A percentile compares a stretch with the other conserved stretches of the same genome.
These are phyloP conservation scores for Crematogaster levior DNA, from an alignment of 2,888 invertebrate genomes.

Conservation along the genomic window DNA sequence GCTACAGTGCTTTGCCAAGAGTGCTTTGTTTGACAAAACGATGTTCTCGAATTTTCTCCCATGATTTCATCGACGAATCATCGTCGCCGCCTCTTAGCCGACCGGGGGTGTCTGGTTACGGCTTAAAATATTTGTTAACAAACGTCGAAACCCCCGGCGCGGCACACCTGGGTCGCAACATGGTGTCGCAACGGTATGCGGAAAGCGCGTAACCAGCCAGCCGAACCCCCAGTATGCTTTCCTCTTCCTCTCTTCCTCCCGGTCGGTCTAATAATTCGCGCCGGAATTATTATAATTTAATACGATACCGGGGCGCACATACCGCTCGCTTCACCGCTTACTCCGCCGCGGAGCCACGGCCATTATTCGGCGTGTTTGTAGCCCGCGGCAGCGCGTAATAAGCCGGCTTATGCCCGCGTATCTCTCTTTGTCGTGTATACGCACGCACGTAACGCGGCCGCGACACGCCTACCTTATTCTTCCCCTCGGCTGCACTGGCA, in stretches of 20 bases:
- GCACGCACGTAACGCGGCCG: conserved; percentile 71
- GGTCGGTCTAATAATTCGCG: conserved; percentile 74
- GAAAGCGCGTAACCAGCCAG: conserved; percentile 68
- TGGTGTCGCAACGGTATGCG: conserved; percentile 48
- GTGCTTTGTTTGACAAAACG: neutral
- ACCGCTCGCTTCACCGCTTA: conserved; percentile 50
- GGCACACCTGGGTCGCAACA: conserved; percentile 60
- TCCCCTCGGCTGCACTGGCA: conserved; percentile 56
- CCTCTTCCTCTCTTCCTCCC: conserved; percentile 24
- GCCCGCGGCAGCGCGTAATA: conserved; percentile 76
- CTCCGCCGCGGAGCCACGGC: conserved; percentile 67
- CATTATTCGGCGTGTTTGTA: conserved; percentile 78
- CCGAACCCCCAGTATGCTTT: conserved; percentile 47
- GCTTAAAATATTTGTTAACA: conserved; percentile 81
- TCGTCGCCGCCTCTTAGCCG: conserved; percentile 45
- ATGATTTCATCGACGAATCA: neutral
- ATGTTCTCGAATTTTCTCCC: neutral
- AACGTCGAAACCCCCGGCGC: conserved; percentile 72
- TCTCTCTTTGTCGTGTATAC: conserved; percentile 72
- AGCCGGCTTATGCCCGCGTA: conserved; percentile 74
- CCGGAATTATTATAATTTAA: conserved; percentile 82
- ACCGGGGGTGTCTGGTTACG: conserved; percentile 75
- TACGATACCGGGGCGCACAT: conserved; percentile 74
- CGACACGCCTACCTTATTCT: conserved; percentile 77
- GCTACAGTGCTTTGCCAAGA: no score